Percentiles rank a stretch among this genome's conserved stretches.
Conservation (phyloP, 1,140 invertebrate genomes). For the Pogonus chalceus region DNA sequence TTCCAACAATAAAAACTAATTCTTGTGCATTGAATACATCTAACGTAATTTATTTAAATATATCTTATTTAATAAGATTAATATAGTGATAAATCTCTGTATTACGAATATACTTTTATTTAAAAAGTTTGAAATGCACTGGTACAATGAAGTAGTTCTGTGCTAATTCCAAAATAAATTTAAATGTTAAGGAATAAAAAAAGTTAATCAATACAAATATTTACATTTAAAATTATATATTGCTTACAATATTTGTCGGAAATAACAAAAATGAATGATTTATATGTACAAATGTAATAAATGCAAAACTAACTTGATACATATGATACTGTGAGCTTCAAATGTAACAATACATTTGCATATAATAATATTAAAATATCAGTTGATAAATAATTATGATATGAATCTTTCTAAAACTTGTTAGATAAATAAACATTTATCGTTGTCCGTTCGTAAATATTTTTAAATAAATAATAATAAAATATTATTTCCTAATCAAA, state of each 20-base stretch:
- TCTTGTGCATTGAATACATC: too few relatives aligned
- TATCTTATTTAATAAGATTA: too few relatives aligned
- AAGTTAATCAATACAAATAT: too few relatives aligned
- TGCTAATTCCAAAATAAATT: too few relatives aligned
- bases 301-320: slow-evolving; percentile 1
- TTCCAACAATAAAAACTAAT: too few relatives aligned
- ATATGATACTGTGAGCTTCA: slow-evolving; percentile 4
- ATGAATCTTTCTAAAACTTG: slow-evolving; percentile 6
- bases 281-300: slow-evolving; percentile 5
- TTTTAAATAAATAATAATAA: neutral
- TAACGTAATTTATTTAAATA: too few relatives aligned
- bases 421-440: slow-evolving; percentile 5
- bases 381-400: slow-evolving; percentile 4
- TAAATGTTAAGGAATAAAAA: too few relatives aligned
- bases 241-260: neutral
- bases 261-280: slow-evolving; percentile 1
- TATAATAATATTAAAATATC: neutral
- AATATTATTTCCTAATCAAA: neutral
- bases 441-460: neutral
- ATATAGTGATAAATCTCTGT: too few relatives aligned
- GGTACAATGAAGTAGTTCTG: too few relatives aligned
- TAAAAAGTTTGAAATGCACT: too few relatives aligned
- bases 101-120: too few relatives aligned
- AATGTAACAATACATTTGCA: slow-evolving; percentile 4
- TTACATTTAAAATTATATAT: slow-evolving; percentile 4